Evolutionary conservation across 2,113 vertebrate species (phyloP).

Genomic region (Psittacus erithacus): DNA sequence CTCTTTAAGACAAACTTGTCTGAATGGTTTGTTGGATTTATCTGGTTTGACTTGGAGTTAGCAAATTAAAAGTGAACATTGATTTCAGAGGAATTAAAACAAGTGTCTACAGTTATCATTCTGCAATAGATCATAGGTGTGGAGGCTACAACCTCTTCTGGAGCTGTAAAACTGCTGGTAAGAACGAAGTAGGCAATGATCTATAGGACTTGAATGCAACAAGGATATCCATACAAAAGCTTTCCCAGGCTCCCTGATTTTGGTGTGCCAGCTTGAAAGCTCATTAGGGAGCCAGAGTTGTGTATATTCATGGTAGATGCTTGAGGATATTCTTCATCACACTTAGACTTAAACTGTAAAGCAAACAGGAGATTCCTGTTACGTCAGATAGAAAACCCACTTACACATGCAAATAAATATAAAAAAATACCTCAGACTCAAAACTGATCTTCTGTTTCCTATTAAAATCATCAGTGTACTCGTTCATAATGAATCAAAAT

Average conservation of each 20-base stretch:
- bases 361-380: conserved; percentile 42
- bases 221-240: not conserved
- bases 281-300: not conserved
- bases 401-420: conserved; percentile 22
- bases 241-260: conserved; percentile 23
- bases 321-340: not conserved
- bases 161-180: not conserved
- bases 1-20: not conserved
- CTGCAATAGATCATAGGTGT: not conserved
- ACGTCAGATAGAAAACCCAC: conserved; percentile 12
- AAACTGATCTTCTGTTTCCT: conserved; percentile 23
- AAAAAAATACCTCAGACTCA: conserved; percentile 42
- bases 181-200: not conserved
- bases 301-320: not conserved
- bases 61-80: not conserved
- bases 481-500: not conserved
- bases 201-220: not conserved
- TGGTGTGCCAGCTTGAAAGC: not conserved
- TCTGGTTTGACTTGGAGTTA: not conserved
- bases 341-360: not conserved
- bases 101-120: not conserved
- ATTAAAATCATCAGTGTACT: not conserved
- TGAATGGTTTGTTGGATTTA: not conserved
- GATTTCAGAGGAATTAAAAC: not conserved
- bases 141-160: not conserved